Base-by-base conservation (phyloP, 2,797 vertebrate genomes). In the Parauchenoglanis ngamensis region DNA sequence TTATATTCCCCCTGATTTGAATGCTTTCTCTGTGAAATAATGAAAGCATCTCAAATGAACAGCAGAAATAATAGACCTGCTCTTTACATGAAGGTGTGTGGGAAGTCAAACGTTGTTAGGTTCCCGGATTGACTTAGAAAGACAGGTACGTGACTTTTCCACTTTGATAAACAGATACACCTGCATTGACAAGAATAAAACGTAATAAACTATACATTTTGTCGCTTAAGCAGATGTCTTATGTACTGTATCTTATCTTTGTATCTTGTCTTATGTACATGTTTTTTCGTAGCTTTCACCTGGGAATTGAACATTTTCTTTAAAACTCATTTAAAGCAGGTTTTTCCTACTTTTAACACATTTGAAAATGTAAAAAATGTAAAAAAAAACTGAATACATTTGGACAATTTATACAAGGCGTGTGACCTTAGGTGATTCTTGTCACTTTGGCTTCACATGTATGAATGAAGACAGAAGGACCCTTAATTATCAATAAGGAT, bases 51-150 rank as follows among this genome's bases (percentile, higher is more conserved):
- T 31, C 31, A 54, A 56, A 28, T 31, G 77, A 79, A 79, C 56
- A 79, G 77, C 77, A 25, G 56, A 25, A 79, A 59, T 13, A 79
- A 59, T 21, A 79, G 52, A 79, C 77, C 21, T 40, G 31, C 19
- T 59, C 31, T 79, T 79, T 79, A 59, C 77, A 25, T 23, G 52
- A n/a, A 35, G 52, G n/a, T 5, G 35, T 31, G n/a, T 31, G 56
- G 11, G 54, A 59, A 40, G 56, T 59, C 77, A 3, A 31, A 40
- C 0, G 21, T 31, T 40, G 3, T 25, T 54, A 28, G 23, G 54
- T 5, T 56, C 54, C 40, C 4, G 54, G 54, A 4, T 17, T 15
- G 73, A 75, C 3, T 11, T 15, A n/a, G 17, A 77, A 76, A 76
- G 21, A 76, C 2, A 28, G 49, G 54, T 17, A 4, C 25, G 4